phyloP scores from a whole-genome alignment of 2,888 invertebrate genomes.

The Aporophyla lueneburgensis region DNA sequence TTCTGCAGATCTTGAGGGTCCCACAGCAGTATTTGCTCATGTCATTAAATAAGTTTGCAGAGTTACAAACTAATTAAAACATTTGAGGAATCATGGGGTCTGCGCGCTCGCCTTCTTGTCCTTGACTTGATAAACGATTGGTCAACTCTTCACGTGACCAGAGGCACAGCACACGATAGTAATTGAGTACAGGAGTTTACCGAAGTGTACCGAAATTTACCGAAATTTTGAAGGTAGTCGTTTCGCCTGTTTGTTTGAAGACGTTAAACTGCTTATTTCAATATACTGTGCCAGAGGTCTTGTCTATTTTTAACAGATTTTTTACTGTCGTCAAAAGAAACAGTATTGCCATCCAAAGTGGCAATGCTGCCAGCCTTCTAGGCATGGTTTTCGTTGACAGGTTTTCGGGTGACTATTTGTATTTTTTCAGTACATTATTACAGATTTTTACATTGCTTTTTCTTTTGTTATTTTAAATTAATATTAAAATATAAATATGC shows the following conservation, averaged over 20 bases:
- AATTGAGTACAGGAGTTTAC: neutral
- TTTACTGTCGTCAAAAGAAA: too few relatives aligned
- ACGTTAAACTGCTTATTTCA: neutral
- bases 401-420: neutral
- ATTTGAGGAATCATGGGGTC: neutral
- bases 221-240: neutral
- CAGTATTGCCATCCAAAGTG: neutral
- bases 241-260: neutral
- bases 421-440: too few relatives aligned
- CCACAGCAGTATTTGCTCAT: neutral
- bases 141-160: neutral
- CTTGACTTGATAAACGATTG: neutral
- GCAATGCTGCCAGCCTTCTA: neutral
- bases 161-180: neutral
- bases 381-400: neutral
- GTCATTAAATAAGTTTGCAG: slow-evolving; percentile 39
- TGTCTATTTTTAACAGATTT: too few relatives aligned
- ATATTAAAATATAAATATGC: neutral
- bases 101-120: too few relatives aligned
- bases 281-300: neutral
- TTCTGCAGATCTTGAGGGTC: slow-evolving; percentile 21
- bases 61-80: slow-evolving; percentile 35
- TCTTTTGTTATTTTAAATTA: neutral
- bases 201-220: neutral
- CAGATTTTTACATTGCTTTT: too few relatives aligned